Evolutionary conservation across 2,888 invertebrate species (phyloP), one percentile per base, ranked within the genome.

Genomic region (Dugesia japonica): DNA sequence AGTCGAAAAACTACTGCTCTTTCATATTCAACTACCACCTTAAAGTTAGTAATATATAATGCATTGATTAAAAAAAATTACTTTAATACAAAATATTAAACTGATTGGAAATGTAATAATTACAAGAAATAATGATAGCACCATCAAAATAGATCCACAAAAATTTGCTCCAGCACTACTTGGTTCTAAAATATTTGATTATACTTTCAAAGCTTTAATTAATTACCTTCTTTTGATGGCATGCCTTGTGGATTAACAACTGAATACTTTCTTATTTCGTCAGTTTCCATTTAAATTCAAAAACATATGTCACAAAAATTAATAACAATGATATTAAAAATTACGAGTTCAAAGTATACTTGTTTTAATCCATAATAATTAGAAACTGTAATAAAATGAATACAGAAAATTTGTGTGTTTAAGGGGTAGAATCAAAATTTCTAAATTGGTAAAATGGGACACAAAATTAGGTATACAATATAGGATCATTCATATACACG

Each of bases 31-130:
- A 56, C 56, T 1, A 56, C 56, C 1, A 56, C 56, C 56, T 56
- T 9, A 56, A 56, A 4, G 7, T 56, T 56, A n/a, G n/a, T 9
- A 56, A 56, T 20, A 56, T 56, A 56, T 13, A 56, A 56, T 31
- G 4, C 4, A 31, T 7, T 7, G 13, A 13, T 4, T 20, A 20
- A 13, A 56, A 56, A 4, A 56, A 56, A 38, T 38, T 13, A 56
- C 56, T 56, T 56, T 56, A 56, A 56, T 56, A 56, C 56, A 56
- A n/a, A 56, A 56, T 56, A 56, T 56, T 56, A 56, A 56, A 23
- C 56, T 56, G 56, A 56, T 56, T 13, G 56, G 56, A n/a, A 56
- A 56, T 56, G 56, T 56, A 9, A 56, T 56, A 4, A 56, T n/a
- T 9, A 56, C 56, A 13, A 56, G n/a, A 56, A 56, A 56, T 56